Evolutionary conservation across 64 coral and sea anemone genomes (phyloP).

Genomic region (Exaiptasia diaphana): DNA sequence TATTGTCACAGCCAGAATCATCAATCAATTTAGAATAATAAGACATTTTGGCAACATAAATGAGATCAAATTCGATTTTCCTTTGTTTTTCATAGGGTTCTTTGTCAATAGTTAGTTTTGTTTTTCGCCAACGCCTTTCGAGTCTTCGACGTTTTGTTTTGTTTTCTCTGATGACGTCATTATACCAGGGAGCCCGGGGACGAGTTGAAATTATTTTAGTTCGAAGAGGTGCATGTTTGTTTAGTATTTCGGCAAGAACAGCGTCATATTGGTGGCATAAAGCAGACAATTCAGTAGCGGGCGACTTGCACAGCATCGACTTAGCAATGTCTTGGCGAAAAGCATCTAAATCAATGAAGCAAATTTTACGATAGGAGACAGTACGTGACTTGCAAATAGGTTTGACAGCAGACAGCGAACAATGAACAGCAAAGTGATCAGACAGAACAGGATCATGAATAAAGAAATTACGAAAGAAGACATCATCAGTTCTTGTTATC

Average conservation of each 20-base stretch:
- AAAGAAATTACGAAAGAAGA: background rate
- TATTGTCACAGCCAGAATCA: too few relatives aligned
- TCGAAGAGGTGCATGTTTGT: constrained; percentile 33
- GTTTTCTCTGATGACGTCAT: constrained; percentile 5
- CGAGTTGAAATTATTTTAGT: constrained; percentile 13
- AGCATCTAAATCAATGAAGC: constrained; percentile 3
- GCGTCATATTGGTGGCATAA: constrained; percentile 36
- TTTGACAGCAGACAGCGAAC: constrained; percentile 12
- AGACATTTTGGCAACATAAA: too few relatives aligned
- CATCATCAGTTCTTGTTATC: constrained; percentile 14
- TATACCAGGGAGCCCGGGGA: constrained; percentile 30
- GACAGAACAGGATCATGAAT: constrained; percentile 28
- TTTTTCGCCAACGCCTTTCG: constrained; percentile 35
- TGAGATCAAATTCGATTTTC: too few relatives aligned
- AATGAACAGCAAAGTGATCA: constrained; percentile 48
- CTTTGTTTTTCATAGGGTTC: background rate
- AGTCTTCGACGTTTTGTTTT: constrained; percentile 14
- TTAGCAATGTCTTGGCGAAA: background rate
- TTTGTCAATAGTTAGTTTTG: constrained; percentile 2
- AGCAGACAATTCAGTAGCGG: constrained; percentile 1
- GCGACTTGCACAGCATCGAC: background rate
- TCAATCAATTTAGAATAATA: too few relatives aligned
- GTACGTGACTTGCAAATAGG: background rate
- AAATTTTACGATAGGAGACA: constrained; percentile 11
- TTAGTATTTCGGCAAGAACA: background rate